Evolutionary conservation across 2,113 vertebrate species (phyloP).

Genomic region (Tyto alba): DNA sequence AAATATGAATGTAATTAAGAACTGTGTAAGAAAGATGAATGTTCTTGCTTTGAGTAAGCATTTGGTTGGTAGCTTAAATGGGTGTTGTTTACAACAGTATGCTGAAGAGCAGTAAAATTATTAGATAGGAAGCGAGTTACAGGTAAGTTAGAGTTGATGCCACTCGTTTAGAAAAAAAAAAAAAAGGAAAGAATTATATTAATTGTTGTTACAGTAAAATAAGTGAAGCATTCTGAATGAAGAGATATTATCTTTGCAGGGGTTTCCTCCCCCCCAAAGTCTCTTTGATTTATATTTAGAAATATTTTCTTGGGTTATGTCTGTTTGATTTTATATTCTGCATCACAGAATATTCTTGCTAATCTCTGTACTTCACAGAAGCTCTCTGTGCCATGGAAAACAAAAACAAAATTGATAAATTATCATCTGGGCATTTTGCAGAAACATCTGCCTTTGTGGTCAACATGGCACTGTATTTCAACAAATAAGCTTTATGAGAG

Average conservation of each 20-base stretch:
- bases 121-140: not conserved
- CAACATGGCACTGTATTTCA: not conserved
- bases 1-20: not conserved
- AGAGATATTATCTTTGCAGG: not conserved
- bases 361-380: not conserved
- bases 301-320: not conserved
- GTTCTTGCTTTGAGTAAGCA: not conserved
- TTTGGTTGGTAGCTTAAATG: not conserved
- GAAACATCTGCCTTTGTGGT: not conserved
- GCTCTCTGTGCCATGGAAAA: not conserved
- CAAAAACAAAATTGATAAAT: not conserved
- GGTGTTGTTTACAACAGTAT: not conserved
- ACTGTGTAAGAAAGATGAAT: not conserved
- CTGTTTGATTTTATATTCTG: not conserved
- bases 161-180: not conserved
- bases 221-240: not conserved
- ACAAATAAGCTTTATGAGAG: not conserved
- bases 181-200: not conserved
- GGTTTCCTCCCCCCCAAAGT: too few species aligned
- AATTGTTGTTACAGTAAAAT: not conserved
- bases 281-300: not conserved
- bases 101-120: not conserved
- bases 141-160: not conserved
- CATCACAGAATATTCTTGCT: not conserved
- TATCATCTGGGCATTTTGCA: not conserved